These are phyloP conservation scores for Nyctereutes procyonoides DNA, from an alignment of 2,113 vertebrate species.

Conservation along the genomic window DNA sequence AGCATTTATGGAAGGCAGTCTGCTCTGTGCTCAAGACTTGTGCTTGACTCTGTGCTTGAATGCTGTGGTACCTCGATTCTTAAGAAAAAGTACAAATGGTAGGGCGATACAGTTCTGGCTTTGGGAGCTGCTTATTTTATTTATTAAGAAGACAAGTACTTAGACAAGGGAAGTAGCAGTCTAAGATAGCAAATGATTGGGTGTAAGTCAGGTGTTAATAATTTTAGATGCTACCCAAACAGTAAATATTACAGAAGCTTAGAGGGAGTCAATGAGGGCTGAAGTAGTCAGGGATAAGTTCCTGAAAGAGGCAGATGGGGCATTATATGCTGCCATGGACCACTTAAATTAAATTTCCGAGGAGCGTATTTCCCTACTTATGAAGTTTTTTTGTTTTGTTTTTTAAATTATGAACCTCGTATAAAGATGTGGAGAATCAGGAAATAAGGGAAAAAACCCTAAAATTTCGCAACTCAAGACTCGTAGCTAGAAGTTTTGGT, in stretches of 20 bases:
- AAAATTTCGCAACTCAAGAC: neutral
- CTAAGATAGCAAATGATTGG: neutral
- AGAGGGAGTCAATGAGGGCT: neutral
- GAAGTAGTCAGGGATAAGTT: neutral
- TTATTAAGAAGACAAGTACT: neutral
- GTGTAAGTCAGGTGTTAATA: neutral
- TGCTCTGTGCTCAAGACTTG: neutral
- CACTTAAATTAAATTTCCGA: neutral
- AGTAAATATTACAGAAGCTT: neutral
- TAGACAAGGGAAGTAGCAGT: neutral
- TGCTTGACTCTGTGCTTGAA: neutral
- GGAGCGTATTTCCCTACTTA: constrained; percentile 7
- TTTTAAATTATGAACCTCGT: neutral
- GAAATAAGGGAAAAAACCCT: neutral
- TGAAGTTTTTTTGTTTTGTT: neutral
- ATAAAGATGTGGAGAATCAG: neutral
- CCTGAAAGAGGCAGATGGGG: neutral
- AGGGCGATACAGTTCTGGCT: neutral
- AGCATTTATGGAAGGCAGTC: neutral
- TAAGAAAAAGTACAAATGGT: neutral
- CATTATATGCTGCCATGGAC: neutral
- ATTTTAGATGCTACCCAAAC: neutral
- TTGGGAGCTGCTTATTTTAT: neutral
- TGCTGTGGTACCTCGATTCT: neutral
- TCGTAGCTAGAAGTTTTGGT: neutral